Evolutionary conservation across 1,140 invertebrate species (phyloP).

Genomic region (Calephelis virginiensis): DNA sequence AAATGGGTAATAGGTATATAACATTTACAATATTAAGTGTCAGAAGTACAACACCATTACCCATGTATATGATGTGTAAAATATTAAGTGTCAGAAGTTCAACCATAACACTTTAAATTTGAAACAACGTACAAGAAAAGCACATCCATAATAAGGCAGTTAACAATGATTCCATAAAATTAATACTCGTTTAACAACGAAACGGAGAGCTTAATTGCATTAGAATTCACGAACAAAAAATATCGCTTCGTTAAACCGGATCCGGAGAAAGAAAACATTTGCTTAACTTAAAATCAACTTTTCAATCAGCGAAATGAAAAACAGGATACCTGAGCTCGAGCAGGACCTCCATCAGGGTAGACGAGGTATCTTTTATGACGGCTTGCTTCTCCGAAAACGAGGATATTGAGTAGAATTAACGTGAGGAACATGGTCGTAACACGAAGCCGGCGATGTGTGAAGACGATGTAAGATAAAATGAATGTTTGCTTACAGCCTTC

Average conservation of each 20-base stretch:
- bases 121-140: too few relatives aligned
- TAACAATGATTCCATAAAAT: constrained; percentile 35
- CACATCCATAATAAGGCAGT: constrained; percentile 1
- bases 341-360: constrained; percentile 73
- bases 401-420: constrained; percentile 57
- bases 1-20: too few relatives aligned
- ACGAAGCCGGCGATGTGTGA: constrained; percentile 49
- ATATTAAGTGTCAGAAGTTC: too few relatives aligned
- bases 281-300: constrained; percentile 62
- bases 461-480: constrained; percentile 60
- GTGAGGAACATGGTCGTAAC: constrained; percentile 42
- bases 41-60: too few relatives aligned
- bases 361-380: constrained; percentile 67
- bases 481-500: constrained; percentile 61
- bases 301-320: constrained; percentile 38
- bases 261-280: constrained; percentile 66
- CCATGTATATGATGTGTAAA: too few relatives aligned
- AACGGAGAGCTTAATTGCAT: constrained; percentile 62
- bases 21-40: too few relatives aligned
- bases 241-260: constrained; percentile 64
- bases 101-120: too few relatives aligned
- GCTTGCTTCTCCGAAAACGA: constrained; percentile 40
- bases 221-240: constrained; percentile 72
- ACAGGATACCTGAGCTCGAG: constrained; percentile 66
- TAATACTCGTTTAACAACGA: constrained; percentile 44